phyloP scores from a whole-genome alignment of 2,113 vertebrate species.

The Tyto alba region DNA sequence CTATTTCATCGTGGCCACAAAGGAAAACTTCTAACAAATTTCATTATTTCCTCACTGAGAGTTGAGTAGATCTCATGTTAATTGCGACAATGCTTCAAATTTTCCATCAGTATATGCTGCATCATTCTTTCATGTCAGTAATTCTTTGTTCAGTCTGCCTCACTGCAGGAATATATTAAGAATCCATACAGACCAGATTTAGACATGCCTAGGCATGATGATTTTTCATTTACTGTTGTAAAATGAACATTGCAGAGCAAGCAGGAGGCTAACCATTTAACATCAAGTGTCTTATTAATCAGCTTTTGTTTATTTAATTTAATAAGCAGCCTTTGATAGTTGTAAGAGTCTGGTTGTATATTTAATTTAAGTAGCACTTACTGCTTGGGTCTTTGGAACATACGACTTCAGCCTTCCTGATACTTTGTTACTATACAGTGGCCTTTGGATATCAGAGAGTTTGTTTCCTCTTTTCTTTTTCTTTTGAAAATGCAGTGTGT shows the following conservation, averaged over 20 bases:
- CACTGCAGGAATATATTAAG: slow-evolving; percentile 38
- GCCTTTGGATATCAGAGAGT: not conserved
- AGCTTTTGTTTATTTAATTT: slow-evolving; percentile 67
- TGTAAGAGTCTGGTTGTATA: slow-evolving; percentile 35
- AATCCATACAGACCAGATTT: slow-evolving; percentile 56
- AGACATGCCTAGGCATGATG: slow-evolving; percentile 58
- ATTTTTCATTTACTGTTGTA: slow-evolving; percentile 68
- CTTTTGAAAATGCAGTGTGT: not conserved
- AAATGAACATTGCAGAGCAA: slow-evolving; percentile 25
- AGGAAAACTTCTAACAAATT: not conserved
- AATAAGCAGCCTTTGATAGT: slow-evolving; percentile 54
- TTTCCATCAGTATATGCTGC: slow-evolving; percentile 29
- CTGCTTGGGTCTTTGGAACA: not conserved
- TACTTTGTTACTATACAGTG: not conserved
- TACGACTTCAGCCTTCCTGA: not conserved
- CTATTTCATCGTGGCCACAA: not conserved
- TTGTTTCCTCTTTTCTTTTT: not conserved
- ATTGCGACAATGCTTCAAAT: slow-evolving; percentile 46
- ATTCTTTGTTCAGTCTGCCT: slow-evolving; percentile 42
- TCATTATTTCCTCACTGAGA: not conserved
- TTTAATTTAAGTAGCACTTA: slow-evolving; percentile 57
- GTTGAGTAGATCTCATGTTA: slow-evolving; percentile 40
- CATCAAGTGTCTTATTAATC: slow-evolving; percentile 63
- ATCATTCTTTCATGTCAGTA: slow-evolving; percentile 39
- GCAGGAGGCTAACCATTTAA: slow-evolving; percentile 58